phyloP scores from a whole-genome alignment of 1,140 invertebrate species.

The Tyrophagus putrescentiae region DNA sequence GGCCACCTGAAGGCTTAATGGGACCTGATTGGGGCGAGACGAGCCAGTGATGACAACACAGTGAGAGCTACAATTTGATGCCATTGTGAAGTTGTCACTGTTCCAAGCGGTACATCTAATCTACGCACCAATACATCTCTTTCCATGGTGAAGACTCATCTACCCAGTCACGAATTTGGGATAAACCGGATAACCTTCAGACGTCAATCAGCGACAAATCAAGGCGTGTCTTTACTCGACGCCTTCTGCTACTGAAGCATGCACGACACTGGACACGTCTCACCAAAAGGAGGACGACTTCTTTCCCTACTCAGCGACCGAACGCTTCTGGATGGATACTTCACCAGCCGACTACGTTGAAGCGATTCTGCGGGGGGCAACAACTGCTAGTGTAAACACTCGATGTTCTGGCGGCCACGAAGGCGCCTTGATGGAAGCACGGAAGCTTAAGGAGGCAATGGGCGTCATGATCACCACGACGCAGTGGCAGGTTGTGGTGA shows the following conservation, averaged over 20 bases:
- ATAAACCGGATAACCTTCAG: constrained; percentile 61
- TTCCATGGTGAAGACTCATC: constrained; percentile 39
- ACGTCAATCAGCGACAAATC: constrained; percentile 35
- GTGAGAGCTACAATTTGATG: constrained; percentile 19
- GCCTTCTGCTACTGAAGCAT: constrained; percentile 54
- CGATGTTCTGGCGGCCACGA: constrained; percentile 11
- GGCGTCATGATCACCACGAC: constrained; percentile 22
- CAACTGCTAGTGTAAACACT: constrained; percentile 53
- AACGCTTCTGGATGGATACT: constrained; percentile 75
- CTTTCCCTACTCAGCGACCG: constrained; percentile 51
- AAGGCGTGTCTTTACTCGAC: constrained; percentile 53
- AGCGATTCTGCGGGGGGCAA: constrained; percentile 44
- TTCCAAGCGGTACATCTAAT: not conserved
- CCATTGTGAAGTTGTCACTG: constrained; percentile 10
- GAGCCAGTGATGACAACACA: constrained; percentile 22
- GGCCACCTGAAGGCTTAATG: constrained; percentile 14
- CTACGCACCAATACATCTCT: constrained; percentile 22
- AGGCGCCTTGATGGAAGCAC: not conserved
- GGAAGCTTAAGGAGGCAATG: constrained; percentile 19
- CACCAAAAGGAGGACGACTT: constrained; percentile 55
- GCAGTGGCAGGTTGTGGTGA: constrained; percentile 8
- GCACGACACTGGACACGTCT: constrained; percentile 39
- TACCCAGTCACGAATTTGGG: constrained; percentile 69
- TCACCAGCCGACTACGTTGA: constrained; percentile 54
- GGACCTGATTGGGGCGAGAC: constrained; percentile 12